Evolutionary conservation across 2,888 invertebrate species (phyloP), one percentile per base, ranked within the genome.

Genomic region (Dicyrtomina minuta): DNA sequence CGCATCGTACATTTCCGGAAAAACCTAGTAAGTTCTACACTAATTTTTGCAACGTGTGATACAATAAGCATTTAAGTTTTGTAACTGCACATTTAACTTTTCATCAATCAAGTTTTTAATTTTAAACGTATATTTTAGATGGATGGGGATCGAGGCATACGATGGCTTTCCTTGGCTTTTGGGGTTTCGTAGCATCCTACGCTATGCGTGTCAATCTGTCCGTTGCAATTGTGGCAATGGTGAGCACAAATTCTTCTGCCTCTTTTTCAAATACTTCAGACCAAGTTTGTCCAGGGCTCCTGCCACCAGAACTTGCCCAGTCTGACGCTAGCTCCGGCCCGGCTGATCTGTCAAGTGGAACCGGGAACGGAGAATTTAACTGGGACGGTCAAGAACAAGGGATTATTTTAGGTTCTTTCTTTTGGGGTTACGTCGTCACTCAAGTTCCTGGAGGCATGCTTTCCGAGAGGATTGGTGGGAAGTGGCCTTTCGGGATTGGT

Each of bases 381-480:
- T 89, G 89, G 89, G 86, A 86, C 71, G 83, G 86, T 33, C 62
- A 71, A 33, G 72, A 77, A 17, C 77, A 77, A 53, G 77, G 76
- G 8, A 75, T 77, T 10, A 73, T 77, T 27, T 62, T 77, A 4
- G 74, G 75, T 15, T 69, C 91, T 0, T 93, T 93, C 81, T 93
- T 91, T 83, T 92, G 90, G 84, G 93, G 93, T 1, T 93, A 93
- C 82, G 88, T 92, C 0, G 70, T 91, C 0, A 91, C 92, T 0
- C 93, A 93, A 80, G 81, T 94, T 24, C 93, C 93, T 0, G 93
- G 92, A 55, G 93, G 92, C 69, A 84, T 90, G 66, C 80, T 93
- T 46, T 90, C 93, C 0, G 91, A 91, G 79, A 86, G 86, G 75
- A 91, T 91, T 74, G 94, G 94, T 22, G 94, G 93, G 22, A 93